Evolutionary conservation across 2,113 vertebrate genomes (phyloP), one percentile per base, ranked within the genome.

Genomic region (Notothenia rossii): DNA sequence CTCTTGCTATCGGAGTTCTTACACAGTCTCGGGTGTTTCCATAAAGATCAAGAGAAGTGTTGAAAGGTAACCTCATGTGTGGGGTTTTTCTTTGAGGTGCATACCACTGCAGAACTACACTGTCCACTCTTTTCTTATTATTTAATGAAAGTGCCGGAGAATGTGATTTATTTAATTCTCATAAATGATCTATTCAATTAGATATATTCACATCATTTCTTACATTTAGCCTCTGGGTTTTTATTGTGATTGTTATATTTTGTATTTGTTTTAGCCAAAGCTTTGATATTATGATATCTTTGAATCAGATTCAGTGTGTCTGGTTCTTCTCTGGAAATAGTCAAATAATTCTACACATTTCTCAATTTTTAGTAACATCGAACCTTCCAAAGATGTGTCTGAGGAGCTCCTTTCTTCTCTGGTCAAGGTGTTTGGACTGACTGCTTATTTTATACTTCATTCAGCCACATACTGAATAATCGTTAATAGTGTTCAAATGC

Each of bases 1-100:
- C 92, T 94, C 94, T 90, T 93, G 93, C 86, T 91, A 17, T 68
- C 72, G 58, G 59, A 81, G 51, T 67, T 81, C 51, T 75, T 82
- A 74, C 63, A 56, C 71, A 81, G 58, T 70, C 75, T 71, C 48
- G 51, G 66, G 76, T 83, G 78, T 85, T 86, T 88, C 84, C 84
- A 85, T 85, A 75, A 92, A 83, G 66, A 87, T 86, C 22, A 25
- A 81, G 79, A 84, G 54, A 53, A 55, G 70, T 43, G 36, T 72
- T 82, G 81, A 86, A 83, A 84, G 56, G 65, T 18, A 62, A 53
- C 49, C 49, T 72, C 43, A 74, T 82, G 76, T 68, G 63, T 66
- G 40, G 55, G 25, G 18, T 74, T 77, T 80, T 60, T 84, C 43
- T 36, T 7, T 67, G 33, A 77, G 71, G 66, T 49, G 54, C 80